Conservation (phyloP, 2,797 vertebrate species). For the Babyrousa celebensis region DNA sequence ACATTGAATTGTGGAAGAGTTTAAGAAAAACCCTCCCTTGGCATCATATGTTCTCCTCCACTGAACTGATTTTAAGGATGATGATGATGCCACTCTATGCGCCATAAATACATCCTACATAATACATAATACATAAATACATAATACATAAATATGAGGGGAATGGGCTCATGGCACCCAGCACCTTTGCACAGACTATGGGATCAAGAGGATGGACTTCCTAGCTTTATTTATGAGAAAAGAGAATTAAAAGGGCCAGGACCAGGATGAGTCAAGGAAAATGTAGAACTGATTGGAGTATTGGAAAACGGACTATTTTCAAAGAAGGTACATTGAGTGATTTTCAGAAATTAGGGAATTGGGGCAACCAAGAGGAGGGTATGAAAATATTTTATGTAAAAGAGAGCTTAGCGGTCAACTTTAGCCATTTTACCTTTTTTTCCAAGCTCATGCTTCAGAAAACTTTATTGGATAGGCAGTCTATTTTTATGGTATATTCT, state of each 20-base stretch:
- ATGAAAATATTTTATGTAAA: neutral
- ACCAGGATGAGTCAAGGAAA: neutral
- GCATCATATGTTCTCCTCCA: neutral
- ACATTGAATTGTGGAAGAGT: neutral
- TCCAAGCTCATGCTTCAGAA: neutral
- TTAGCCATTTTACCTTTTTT: neutral
- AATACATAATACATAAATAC: too few species aligned
- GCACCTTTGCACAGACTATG: neutral
- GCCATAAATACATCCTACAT: neutral
- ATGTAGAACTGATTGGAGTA: neutral
- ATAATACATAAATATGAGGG: too few species aligned
- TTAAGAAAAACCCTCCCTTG: neutral
- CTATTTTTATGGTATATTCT: constrained; percentile 11
- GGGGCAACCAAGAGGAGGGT: neutral
- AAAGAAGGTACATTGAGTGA: neutral
- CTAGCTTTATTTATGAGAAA: neutral
- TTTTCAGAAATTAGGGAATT: neutral
- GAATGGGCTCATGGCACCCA: neutral
- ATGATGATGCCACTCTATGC: neutral
- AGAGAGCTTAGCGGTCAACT: neutral
- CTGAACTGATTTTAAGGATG: neutral
- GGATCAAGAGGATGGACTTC: neutral
- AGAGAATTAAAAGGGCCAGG: neutral
- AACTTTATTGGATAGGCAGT: neutral
- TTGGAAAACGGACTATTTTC: neutral